Percentiles rank a stretch among this genome's conserved stretches.
Conservation (phyloP, 2,113 vertebrate genomes). For the Hiodon alosoides region DNA sequence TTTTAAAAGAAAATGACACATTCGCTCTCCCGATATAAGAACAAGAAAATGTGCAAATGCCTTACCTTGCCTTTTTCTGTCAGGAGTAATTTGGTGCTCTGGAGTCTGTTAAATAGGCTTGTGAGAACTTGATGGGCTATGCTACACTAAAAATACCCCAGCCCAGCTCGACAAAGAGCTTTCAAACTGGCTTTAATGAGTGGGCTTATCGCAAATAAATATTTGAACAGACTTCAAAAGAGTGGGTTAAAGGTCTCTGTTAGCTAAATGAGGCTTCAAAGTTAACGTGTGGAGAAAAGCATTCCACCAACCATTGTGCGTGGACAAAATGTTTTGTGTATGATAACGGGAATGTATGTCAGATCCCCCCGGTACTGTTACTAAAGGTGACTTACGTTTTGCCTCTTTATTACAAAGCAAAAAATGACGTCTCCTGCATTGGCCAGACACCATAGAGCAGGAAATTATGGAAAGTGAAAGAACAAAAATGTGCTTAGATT, state of each 20-base stretch:
- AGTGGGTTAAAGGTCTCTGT: background rate
- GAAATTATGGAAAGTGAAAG: background rate
- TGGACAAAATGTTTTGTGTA: background rate
- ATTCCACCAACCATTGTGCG: background rate
- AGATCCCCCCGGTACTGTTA: background rate
- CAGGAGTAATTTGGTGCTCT: background rate
- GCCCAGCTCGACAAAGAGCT: too few species aligned
- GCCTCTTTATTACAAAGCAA: background rate
- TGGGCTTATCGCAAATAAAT: constrained; percentile 5
- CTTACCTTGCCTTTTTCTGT: background rate
- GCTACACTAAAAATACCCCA: background rate
- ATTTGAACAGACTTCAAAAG: constrained; percentile 5
- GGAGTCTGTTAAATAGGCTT: background rate
- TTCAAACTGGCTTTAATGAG: constrained; percentile 9
- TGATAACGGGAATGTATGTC: background rate
- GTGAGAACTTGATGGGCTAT: background rate
- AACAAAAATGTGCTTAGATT: background rate
- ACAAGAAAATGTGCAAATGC: background rate
- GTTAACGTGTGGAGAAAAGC: too few species aligned
- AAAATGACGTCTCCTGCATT: background rate
- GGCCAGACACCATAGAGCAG: background rate
- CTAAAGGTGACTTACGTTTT: constrained; percentile 12
- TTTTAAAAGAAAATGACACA: too few species aligned
- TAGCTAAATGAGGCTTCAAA: background rate
- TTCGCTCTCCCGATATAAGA: background rate